Percentiles rank a stretch among this genome's conserved stretches.
phyloP scores from a whole-genome alignment of 2,797 vertebrate species.

The Argyrosomus regius region DNA sequence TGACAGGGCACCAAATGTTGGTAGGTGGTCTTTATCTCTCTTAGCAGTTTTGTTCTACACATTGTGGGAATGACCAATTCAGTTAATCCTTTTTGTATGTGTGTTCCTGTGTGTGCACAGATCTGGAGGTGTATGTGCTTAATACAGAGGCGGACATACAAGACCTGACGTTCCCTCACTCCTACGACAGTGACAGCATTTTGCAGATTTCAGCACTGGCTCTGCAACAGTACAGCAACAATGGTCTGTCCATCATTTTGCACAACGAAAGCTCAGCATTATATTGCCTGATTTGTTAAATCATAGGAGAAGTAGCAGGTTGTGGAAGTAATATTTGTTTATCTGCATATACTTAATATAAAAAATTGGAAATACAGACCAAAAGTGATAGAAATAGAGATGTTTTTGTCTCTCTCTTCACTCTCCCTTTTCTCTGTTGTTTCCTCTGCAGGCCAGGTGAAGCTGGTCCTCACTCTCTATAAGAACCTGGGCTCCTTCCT shows the following conservation, averaged over 20 bases:
- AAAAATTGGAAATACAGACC: no score
- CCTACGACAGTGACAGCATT: constrained; percentile 91
- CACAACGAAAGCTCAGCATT: constrained; percentile 4
- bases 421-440: background rate
- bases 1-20: constrained; percentile 83
- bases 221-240: constrained; percentile 95
- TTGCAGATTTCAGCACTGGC: constrained; percentile 92
- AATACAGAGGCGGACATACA: constrained; percentile 93
- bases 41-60: background rate
- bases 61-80: background rate
- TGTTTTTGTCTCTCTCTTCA: background rate
- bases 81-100: constrained; percentile 25
- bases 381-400: background rate
- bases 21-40: constrained; percentile 49
- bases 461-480: constrained; percentile 92
- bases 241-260: constrained; percentile 83
- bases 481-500: constrained; percentile 94
- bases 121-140: constrained; percentile 86
- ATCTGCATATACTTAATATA: no score
- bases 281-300: background rate
- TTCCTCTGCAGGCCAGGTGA: constrained; percentile 88
- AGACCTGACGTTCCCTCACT: constrained; percentile 92
- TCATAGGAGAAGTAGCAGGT: background rate
- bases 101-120: constrained; percentile 57
- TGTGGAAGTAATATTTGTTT: background rate